Percentiles rank a stretch among this genome's conserved stretches.
Evolutionary conservation across 2,797 vertebrate genomes (phyloP).

Genomic region (Sebastolobus altivelis): DNA sequence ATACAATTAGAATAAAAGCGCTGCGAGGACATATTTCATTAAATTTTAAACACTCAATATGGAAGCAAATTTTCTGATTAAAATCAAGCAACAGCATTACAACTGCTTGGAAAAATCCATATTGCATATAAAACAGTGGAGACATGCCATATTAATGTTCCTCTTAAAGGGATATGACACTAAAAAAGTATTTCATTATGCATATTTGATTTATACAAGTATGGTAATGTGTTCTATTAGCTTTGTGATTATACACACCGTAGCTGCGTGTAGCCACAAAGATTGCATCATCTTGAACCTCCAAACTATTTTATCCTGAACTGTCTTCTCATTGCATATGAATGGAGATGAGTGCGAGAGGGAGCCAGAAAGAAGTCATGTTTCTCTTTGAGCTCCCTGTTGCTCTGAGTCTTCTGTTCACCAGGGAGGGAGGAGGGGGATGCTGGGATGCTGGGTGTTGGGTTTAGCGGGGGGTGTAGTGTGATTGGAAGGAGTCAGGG

Average conservation of each 20-base stretch:
- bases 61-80: conserved; percentile 72
- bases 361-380: conserved; percentile 32
- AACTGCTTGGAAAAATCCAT: conserved; percentile 67
- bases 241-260: conserved; percentile 1
- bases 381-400: conserved; percentile 49
- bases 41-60: conserved; percentile 77
- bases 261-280: conserved; percentile 9
- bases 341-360: conserved; percentile 15
- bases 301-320: conserved; percentile 35
- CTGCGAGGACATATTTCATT: conserved; percentile 79
- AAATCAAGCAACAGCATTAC: conserved; percentile 68
- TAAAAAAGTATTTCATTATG: conserved; percentile 32
- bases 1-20: conserved; percentile 77
- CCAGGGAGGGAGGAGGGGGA: conserved; percentile 26
- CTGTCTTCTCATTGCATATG: conserved; percentile 28
- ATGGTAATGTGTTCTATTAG: conserved; percentile 20
- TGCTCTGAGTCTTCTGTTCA: conserved; percentile 48
- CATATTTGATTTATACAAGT: conserved; percentile 32
- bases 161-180: conserved; percentile 45
- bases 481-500: conserved; percentile 60
- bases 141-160: conserved; percentile 57
- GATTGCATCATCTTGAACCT: conserved; percentile 32
- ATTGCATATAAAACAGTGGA: conserved; percentile 67
- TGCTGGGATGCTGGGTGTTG: conserved; percentile 22
- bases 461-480: neutral